These are phyloP conservation scores for Cosmia pyralina DNA, from an alignment of 2,888 invertebrate genomes.

Conservation along the genomic window DNA sequence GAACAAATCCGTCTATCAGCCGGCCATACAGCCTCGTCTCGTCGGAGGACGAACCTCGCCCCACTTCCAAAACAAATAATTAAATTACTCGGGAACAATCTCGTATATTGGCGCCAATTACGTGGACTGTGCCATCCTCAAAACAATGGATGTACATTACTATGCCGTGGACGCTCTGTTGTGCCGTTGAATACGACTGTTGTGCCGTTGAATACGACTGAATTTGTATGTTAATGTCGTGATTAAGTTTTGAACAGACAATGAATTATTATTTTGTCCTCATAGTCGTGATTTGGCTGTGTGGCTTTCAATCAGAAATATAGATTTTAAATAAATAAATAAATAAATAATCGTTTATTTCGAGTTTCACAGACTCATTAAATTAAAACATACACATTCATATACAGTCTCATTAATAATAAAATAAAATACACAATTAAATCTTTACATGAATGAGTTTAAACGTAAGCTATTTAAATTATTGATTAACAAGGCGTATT, in stretches of 20 bases:
- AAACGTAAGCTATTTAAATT: too few species aligned
- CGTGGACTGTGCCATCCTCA: conserved; percentile 53
- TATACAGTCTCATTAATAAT: too few species aligned
- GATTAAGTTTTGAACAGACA: conserved; percentile 47
- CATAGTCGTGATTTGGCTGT: neutral
- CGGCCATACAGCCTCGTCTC: conserved; percentile 14
- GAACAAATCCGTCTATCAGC: conserved; percentile 36
- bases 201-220: conserved; percentile 49
- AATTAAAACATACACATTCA: too few species aligned
- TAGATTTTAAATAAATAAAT: too few species aligned
- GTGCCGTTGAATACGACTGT: conserved; percentile 48
- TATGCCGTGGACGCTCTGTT: conserved; percentile 50
- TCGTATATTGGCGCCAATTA: conserved; percentile 64
- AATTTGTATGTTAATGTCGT: conserved; percentile 59
- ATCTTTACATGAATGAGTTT: too few species aligned
- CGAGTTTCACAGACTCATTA: too few species aligned
- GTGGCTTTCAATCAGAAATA: neutral
- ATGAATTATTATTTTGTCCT: conserved; percentile 29
- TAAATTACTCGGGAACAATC: conserved; percentile 66
- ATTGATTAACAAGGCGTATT: too few species aligned
- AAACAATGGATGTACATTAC: conserved; percentile 58
- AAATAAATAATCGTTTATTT: too few species aligned
- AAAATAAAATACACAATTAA: too few species aligned
- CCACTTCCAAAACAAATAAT: conserved; percentile 67
- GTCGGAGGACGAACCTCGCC: conserved; percentile 38